Evolutionary conservation across 1,140 invertebrate species (phyloP).

Genomic region (Lepidurus apus): DNA sequence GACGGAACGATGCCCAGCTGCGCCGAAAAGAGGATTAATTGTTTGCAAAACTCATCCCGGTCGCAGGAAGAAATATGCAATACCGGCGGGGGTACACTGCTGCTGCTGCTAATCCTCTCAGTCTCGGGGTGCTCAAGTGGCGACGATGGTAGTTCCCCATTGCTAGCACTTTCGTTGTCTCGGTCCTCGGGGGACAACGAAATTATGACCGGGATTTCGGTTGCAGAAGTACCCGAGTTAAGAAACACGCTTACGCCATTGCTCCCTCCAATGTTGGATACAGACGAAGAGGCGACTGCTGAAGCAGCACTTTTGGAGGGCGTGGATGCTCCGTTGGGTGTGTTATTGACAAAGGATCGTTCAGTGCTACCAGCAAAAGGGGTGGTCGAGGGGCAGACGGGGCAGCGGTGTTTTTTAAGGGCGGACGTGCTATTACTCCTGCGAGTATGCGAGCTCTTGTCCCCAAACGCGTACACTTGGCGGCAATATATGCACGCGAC

Average conservation of each 20-base stretch:
- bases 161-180: background rate
- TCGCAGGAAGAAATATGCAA: background rate
- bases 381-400: slow-evolving; percentile 16
- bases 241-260: slow-evolving; percentile 3
- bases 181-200: background rate
- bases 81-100: background rate
- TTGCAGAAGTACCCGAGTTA: background rate
- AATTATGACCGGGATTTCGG: background rate
- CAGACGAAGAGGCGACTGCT: background rate
- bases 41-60: background rate
- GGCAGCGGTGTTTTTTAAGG: slow-evolving; percentile 29
- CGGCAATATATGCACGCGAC: slow-evolving; percentile 33
- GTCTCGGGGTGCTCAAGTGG: background rate
- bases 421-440: slow-evolving; percentile 27
- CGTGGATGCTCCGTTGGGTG: slow-evolving; percentile 11
- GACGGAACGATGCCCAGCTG: background rate
- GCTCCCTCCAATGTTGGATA: background rate
- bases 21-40: background rate
- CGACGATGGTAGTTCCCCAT: background rate
- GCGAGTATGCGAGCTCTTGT: slow-evolving; percentile 1
- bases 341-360: background rate
- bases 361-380: slow-evolving; percentile 17
- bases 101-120: background rate
- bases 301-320: background rate
- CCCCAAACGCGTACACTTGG: slow-evolving; percentile 33